Percentiles rank a stretch among this genome's conserved stretches.
Evolutionary conservation across 2,113 vertebrate genomes (phyloP).

Genomic region (Melanerpes aurifrons): DNA sequence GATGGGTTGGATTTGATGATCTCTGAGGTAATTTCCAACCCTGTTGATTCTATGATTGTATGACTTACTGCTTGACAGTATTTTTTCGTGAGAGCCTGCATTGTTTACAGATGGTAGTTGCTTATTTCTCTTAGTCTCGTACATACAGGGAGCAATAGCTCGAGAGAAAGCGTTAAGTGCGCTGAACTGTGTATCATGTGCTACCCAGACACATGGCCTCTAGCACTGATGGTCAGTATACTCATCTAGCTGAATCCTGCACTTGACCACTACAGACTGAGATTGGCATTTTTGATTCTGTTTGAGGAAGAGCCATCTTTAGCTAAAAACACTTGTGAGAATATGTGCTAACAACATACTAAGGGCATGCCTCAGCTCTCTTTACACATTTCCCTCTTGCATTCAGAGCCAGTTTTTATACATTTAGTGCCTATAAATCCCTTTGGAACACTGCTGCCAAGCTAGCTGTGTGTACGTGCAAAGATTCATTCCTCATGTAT

Average conservation of each 20-base stretch:
- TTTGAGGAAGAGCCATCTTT: slow-evolving; percentile 14
- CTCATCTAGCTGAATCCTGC: neutral
- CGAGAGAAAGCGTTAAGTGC: neutral
- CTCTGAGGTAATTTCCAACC: no score
- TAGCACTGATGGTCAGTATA: neutral
- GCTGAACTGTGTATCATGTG: neutral
- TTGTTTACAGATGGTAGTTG: neutral
- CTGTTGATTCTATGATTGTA: no score
- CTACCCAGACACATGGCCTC: neutral
- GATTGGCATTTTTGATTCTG: neutral
- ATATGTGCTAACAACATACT: neutral
- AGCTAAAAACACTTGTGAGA: slow-evolving; percentile 35
- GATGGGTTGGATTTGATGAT: no score
- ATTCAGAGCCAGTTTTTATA: neutral
- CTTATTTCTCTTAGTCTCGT: neutral
- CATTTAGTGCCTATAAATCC: neutral
- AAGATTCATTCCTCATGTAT: neutral
- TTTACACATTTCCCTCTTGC: neutral
- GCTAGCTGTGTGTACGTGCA: neutral
- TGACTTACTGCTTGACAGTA: neutral
- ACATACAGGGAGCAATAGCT: neutral
- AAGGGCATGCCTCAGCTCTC: neutral
- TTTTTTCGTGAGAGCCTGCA: neutral
- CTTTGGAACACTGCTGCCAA: neutral
- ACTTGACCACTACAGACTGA: neutral